Evolutionary conservation across 1,140 invertebrate species (phyloP).

Genomic region (Sycophila sp.): DNA sequence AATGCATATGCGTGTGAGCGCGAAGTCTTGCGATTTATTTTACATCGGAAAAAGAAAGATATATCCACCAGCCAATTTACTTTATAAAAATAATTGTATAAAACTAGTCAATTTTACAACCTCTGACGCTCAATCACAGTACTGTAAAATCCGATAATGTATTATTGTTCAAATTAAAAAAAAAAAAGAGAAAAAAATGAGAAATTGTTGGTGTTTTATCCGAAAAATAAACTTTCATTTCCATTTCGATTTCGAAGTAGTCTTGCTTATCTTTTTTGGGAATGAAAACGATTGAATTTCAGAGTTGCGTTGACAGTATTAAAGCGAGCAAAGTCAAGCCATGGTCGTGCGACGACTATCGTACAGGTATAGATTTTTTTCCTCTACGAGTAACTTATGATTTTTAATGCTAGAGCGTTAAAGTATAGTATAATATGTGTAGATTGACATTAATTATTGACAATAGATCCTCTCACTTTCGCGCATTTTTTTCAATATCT

Average conservation of each 20-base stretch:
- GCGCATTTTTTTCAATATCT: slow-evolving; percentile 9
- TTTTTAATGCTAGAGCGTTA: slow-evolving; percentile 32
- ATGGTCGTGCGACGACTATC: slow-evolving; percentile 47
- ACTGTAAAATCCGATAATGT: slow-evolving; percentile 45
- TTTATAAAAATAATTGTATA: slow-evolving; percentile 69
- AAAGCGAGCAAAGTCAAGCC: slow-evolving; percentile 62
- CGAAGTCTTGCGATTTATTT: slow-evolving; percentile 1
- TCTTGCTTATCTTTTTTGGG: slow-evolving; percentile 24
- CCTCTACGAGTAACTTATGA: slow-evolving; percentile 21
- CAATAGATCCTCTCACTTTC: slow-evolving; percentile 23
- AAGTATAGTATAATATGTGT: slow-evolving; percentile 29
- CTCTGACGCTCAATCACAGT: slow-evolving; percentile 63
- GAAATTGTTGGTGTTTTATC: slow-evolving; percentile 20
- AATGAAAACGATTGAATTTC: slow-evolving; percentile 58
- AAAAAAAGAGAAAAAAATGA: slow-evolving; percentile 42
- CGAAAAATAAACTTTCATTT: slow-evolving; percentile 38
- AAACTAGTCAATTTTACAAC: slow-evolving; percentile 67
- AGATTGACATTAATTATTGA: slow-evolving; percentile 35
- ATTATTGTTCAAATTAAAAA: slow-evolving; percentile 42
- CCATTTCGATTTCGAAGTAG: slow-evolving; percentile 26
- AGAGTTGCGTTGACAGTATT: slow-evolving; percentile 63
- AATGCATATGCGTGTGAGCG: background rate
- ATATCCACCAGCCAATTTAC: slow-evolving; percentile 60
- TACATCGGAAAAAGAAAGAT: background rate
- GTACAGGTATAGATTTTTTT: slow-evolving; percentile 16